A percentile compares a stretch with the other conserved stretches of the same genome.
Conservation (phyloP, 2,888 invertebrate species). For the Neoitamus cyanurus region DNA sequence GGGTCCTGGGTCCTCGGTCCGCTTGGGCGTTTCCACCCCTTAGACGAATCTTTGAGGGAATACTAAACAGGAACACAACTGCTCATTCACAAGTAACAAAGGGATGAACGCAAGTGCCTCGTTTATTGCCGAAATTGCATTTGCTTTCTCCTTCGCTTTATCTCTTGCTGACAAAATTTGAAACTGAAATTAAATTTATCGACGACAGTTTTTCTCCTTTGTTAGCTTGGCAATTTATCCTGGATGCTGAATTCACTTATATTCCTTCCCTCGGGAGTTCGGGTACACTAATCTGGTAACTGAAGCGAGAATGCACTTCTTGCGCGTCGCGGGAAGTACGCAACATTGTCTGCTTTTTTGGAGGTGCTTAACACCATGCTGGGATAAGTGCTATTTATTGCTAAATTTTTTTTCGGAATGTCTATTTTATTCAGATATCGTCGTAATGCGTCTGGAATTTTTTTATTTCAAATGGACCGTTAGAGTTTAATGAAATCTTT, state of each 20-base stretch:
- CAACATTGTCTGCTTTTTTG: neutral
- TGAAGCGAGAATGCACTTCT: constrained; percentile 34
- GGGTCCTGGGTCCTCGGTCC: neutral
- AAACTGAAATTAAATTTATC: constrained; percentile 45
- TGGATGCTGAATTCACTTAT: neutral
- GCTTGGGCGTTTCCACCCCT: neutral
- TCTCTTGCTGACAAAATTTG: constrained; percentile 39
- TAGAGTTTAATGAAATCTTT: neutral
- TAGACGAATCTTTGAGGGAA: constrained; percentile 34
- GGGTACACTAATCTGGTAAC: neutral
- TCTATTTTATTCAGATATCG: neutral
- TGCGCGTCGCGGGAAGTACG: constrained; percentile 12
- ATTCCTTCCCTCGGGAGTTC: constrained; percentile 9
- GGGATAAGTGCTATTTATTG: neutral
- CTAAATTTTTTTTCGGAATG: neutral
- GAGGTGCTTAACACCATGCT: neutral
- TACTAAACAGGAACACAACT: constrained; percentile 43
- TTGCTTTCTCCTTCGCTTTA: constrained; percentile 34
- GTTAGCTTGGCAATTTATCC: constrained; percentile 36
- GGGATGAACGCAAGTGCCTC: constrained; percentile 42
- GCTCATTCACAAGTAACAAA: constrained; percentile 40
- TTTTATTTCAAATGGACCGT: neutral
- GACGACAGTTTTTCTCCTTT: constrained; percentile 42
- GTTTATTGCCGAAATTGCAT: constrained; percentile 43
- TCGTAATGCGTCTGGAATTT: neutral